These are phyloP conservation scores for Mormyrops attenuatus DNA, from an alignment of 2,797 vertebrate species.

Conservation along the genomic window DNA sequence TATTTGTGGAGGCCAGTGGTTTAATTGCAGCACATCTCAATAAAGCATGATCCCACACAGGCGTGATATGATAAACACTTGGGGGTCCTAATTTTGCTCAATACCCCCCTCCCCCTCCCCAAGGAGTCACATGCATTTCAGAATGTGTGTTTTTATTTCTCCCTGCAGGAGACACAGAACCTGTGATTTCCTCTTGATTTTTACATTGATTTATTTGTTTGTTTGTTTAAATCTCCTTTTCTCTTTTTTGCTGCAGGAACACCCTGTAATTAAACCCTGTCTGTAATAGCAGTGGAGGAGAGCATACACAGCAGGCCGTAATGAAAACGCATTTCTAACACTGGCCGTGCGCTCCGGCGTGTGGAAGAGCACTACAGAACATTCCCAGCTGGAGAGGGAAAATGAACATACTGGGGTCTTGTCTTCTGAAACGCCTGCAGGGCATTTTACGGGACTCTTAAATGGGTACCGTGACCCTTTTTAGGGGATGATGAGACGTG, in stretches of 20 bases:
- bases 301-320: constrained; percentile 48
- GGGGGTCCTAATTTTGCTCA: background rate
- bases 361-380: background rate
- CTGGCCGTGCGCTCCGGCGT: constrained; percentile 41
- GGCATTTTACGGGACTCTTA: background rate
- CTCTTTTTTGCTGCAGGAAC: constrained; percentile 43
- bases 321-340: constrained; percentile 47
- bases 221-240: background rate
- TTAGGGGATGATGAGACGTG: background rate
- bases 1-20: background rate
- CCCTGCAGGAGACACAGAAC: background rate
- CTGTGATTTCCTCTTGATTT: background rate
- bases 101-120: background rate
- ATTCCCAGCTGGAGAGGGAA: background rate
- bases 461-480: background rate
- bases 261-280: constrained; percentile 46
- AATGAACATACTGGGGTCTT: background rate
- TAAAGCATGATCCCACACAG: constrained; percentile 29
- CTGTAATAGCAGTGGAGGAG: constrained; percentile 61
- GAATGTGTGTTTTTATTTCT: background rate
- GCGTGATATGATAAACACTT: background rate
- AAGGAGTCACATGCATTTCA: background rate
- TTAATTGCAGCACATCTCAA: background rate
- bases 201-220: background rate
- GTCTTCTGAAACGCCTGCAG: background rate